phyloP scores from a whole-genome alignment of 2,113 vertebrate genomes.

The Peromyscus leucopus region DNA sequence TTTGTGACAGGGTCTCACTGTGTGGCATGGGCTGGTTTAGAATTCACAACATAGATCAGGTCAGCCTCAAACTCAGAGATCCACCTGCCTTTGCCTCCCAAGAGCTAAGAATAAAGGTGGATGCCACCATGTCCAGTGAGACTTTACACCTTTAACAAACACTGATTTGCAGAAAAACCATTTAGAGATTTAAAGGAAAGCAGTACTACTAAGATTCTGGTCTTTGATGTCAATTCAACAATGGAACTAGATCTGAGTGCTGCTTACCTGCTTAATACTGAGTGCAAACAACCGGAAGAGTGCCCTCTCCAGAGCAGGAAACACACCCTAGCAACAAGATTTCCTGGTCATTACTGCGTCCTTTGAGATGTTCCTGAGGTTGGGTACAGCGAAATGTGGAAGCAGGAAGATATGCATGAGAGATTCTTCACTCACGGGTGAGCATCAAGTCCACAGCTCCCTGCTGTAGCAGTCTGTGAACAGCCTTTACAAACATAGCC shows the following conservation, averaged over 20 bases:
- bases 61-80: neutral
- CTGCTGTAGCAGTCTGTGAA: too few relatives aligned
- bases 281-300: neutral
- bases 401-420: neutral
- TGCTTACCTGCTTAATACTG: neutral
- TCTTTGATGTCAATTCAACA: neutral
- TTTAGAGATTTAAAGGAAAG: neutral
- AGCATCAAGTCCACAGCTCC: neutral
- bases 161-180: neutral
- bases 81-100: neutral
- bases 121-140: neutral
- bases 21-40: neutral
- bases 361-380: fast-evolving
- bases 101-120: neutral
- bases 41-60: neutral
- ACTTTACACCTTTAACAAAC: neutral
- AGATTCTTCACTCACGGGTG: neutral
- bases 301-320: neutral
- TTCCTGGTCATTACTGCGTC: neutral
- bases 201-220: neutral
- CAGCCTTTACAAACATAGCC: too few relatives aligned
- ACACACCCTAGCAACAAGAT: fast-evolving
- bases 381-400: fast-evolving
- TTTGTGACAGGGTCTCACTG: neutral
- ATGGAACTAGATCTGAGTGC: neutral